Conservation (phyloP, 1,140 invertebrate genomes). For the Oscheius sp. region DNA sequence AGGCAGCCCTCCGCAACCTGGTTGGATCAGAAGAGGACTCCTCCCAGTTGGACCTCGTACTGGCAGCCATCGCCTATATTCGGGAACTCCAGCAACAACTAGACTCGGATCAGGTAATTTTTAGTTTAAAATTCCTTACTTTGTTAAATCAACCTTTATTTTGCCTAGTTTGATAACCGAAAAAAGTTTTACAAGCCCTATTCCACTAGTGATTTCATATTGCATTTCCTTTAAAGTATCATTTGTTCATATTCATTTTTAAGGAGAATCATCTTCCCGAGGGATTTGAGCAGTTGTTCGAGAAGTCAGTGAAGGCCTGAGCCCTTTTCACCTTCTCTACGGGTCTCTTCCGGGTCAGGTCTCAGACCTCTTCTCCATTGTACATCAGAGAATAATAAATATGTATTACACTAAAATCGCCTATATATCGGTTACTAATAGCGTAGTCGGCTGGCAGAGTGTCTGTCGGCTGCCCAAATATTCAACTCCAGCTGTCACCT, state of each 20-base stretch:
- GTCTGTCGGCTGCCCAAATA: no score
- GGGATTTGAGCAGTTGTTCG: not conserved
- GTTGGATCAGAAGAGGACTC: not conserved
- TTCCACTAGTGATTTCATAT: no score
- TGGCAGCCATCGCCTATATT: not conserved
- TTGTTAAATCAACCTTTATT: not conserved
- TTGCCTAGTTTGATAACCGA: no score
- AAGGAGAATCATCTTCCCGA: not conserved
- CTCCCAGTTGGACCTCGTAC: not conserved
- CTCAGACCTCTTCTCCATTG: not conserved
- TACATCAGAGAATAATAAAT: no score
- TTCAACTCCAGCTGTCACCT: conserved; percentile 1
- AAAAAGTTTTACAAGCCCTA: no score
- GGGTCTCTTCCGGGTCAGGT: not conserved
- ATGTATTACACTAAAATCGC: not conserved
- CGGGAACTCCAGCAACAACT: not conserved
- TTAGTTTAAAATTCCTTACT: not conserved
- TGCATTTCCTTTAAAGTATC: no score
- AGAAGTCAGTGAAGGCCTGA: not conserved
- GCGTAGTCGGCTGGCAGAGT: not conserved
- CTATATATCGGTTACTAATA: not conserved
- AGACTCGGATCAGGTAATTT: not conserved
- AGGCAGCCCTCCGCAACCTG: not conserved
- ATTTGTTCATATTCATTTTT: not conserved
- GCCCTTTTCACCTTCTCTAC: not conserved